Conservation (phyloP, 2,888 invertebrate species). For the Octonoba sinensis region DNA sequence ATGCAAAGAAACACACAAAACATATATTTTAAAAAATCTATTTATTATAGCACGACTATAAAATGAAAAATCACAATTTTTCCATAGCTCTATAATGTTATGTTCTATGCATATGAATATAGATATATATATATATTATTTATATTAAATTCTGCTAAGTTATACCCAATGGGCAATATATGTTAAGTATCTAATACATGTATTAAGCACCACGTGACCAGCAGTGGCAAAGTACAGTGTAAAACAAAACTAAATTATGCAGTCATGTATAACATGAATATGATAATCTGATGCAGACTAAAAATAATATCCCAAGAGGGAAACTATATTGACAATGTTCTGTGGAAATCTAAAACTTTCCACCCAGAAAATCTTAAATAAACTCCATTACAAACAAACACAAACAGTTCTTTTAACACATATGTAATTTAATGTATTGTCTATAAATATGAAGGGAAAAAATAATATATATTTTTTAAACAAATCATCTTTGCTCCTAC, state of each 20-base stretch:
- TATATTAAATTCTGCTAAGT: constrained; percentile 36
- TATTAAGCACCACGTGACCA: constrained; percentile 37
- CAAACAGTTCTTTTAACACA: too few species aligned
- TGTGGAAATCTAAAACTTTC: too few species aligned
- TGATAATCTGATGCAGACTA: constrained; percentile 63
- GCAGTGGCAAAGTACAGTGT: constrained; percentile 38
- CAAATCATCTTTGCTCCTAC: too few species aligned
- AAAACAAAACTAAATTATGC: constrained; percentile 22
- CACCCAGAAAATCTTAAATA: too few species aligned
- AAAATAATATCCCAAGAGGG: constrained; percentile 45
- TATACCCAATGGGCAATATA: constrained; percentile 15
- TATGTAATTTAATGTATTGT: too few species aligned
- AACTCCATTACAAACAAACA: too few species aligned
- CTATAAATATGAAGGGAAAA: too few species aligned
- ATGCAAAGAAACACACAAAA: neutral
- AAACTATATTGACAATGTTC: constrained; percentile 11
- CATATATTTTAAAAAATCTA: constrained; percentile 12
- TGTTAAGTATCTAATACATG: constrained; percentile 30
- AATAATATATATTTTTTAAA: too few species aligned
- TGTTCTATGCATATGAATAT: constrained; percentile 8
- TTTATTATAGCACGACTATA: constrained; percentile 38
- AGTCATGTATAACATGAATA: constrained; percentile 64
- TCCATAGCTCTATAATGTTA: constrained; percentile 4
- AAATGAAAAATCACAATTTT: constrained; percentile 11
- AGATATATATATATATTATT: constrained; percentile 4